Conservation (phyloP, 2,888 invertebrate species). For the Dione juno region DNA sequence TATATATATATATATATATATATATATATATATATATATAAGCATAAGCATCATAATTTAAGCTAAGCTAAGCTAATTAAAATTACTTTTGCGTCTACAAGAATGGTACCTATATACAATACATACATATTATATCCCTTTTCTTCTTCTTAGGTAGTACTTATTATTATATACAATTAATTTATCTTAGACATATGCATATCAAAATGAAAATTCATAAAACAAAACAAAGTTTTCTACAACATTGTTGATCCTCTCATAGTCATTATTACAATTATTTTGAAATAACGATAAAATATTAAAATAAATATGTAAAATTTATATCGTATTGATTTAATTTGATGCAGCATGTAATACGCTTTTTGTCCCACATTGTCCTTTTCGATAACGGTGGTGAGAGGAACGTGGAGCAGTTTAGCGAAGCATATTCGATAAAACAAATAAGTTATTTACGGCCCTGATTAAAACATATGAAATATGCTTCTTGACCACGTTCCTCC, state of each 20-base stretch:
- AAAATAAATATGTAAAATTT: slow-evolving; percentile 13
- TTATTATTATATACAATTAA: slow-evolving; percentile 40
- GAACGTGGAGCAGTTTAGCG: slow-evolving; percentile 51
- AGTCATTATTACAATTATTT: slow-evolving; percentile 42
- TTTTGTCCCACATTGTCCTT: slow-evolving; percentile 66
- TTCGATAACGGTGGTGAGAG: slow-evolving; percentile 61
- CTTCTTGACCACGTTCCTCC: slow-evolving; percentile 40
- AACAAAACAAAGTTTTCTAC: slow-evolving; percentile 31
- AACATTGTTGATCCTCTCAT: slow-evolving; percentile 39
- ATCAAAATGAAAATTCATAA: slow-evolving; percentile 31
- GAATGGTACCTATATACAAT: slow-evolving; percentile 34
- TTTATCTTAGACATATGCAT: slow-evolving; percentile 37
- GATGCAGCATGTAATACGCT: slow-evolving; percentile 75
- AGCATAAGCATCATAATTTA: too few species aligned
- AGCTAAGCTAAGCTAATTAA: too few species aligned
- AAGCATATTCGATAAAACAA: slow-evolving; percentile 8
- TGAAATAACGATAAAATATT: slow-evolving; percentile 21
- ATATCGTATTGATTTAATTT: slow-evolving; percentile 53
- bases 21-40: too few species aligned
- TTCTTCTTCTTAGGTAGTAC: slow-evolving; percentile 46
- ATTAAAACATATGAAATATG: slow-evolving; percentile 9
- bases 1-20: too few species aligned
- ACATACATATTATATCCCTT: slow-evolving; percentile 31
- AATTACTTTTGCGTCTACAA: slow-evolving; percentile 34
- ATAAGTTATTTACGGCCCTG: background rate